phyloP scores from a whole-genome alignment of 2,797 vertebrate genomes.

The Falco novaeseelandiae region DNA sequence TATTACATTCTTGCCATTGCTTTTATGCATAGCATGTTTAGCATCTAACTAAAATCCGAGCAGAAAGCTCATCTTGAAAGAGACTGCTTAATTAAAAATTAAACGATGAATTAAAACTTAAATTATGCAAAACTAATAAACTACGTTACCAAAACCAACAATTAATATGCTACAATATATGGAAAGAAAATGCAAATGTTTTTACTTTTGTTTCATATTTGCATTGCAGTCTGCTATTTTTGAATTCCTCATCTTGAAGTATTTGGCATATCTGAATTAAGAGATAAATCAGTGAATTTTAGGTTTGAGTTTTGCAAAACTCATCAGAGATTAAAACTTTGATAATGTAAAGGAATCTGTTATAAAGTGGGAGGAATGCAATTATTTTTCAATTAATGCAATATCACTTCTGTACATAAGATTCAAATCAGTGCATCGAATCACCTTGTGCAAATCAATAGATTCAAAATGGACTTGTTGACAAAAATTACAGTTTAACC shows the following conservation, averaged over 20 bases:
- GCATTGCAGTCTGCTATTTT: constrained; percentile 43
- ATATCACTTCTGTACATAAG: constrained; percentile 33
- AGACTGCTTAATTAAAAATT: constrained; percentile 83
- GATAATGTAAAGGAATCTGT: constrained; percentile 19
- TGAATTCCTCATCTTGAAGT: constrained; percentile 55
- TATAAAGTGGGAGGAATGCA: constrained; percentile 14
- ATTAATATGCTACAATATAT: constrained; percentile 73
- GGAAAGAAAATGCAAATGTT: constrained; percentile 66
- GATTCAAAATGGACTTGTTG: constrained; percentile 47
- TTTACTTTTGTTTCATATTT: constrained; percentile 71
- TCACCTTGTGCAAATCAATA: constrained; percentile 43
- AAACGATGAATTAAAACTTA: constrained; percentile 82
- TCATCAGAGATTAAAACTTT: constrained; percentile 60
- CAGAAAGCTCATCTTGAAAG: constrained; percentile 75
- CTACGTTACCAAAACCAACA: constrained; percentile 76
- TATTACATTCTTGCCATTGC: constrained; percentile 40
- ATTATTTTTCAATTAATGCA: constrained; percentile 64
- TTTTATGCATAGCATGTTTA: constrained; percentile 65
- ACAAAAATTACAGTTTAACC: constrained; percentile 41
- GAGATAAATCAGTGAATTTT: constrained; percentile 58
- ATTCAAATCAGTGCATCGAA: constrained; percentile 53
- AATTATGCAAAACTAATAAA: constrained; percentile 84
- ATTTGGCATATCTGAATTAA: constrained; percentile 62
- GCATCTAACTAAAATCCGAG: constrained; percentile 66
- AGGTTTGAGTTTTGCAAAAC: constrained; percentile 63